Conservation (phyloP, 2,113 vertebrate species). For the Vulpes lagopus region DNA sequence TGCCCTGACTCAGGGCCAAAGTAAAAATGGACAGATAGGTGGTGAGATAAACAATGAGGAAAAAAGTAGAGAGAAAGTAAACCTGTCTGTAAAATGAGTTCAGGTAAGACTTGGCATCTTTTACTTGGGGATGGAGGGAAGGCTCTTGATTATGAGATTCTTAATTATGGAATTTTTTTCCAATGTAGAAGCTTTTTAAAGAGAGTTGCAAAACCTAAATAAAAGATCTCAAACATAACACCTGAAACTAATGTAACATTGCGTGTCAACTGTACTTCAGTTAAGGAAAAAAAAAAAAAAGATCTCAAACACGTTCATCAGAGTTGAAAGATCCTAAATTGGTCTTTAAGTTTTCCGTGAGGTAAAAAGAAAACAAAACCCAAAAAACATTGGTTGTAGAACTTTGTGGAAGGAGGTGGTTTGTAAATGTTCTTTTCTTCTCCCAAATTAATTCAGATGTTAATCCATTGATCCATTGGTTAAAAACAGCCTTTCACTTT, state of each 20-base stretch:
- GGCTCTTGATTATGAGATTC: neutral
- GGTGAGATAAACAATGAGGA: neutral
- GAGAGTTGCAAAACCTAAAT: neutral
- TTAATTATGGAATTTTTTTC: neutral
- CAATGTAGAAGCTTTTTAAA: neutral
- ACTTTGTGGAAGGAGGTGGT: neutral
- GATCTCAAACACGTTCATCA: conserved; percentile 1
- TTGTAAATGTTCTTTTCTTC: neutral
- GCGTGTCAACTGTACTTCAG: neutral
- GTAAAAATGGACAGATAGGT: neutral
- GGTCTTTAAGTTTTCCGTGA: conserved; percentile 30
- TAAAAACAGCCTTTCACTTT: conserved; percentile 1
- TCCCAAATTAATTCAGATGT: neutral
- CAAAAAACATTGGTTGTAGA: neutral
- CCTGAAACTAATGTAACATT: neutral
- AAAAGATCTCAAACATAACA: neutral
- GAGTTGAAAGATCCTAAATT: neutral
- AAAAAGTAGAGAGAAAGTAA: conserved; percentile 37
- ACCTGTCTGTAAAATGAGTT: neutral
- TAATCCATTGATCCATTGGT: neutral
- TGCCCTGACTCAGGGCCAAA: neutral
- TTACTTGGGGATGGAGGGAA: neutral
- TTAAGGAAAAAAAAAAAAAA: neutral
- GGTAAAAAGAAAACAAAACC: neutral
- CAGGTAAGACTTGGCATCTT: neutral